A percentile compares a stretch with the other conserved stretches of the same genome.
Conservation (phyloP, 2,797 vertebrate genomes). For the Vireo griseus region DNA sequence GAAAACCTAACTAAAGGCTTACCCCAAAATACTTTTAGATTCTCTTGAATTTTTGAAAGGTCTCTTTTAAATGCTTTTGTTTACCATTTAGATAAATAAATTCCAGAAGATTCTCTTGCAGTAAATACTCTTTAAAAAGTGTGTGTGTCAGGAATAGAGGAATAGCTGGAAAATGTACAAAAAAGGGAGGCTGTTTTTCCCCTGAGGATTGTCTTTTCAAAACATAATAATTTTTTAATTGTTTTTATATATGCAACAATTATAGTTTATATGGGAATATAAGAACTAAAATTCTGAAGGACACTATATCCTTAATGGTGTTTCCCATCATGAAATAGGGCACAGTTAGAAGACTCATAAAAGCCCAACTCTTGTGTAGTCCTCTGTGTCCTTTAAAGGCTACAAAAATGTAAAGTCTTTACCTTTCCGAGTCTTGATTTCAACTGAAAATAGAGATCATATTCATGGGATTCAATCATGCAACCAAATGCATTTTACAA, state of each 20-base stretch:
- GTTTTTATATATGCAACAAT: neutral
- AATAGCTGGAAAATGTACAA: neutral
- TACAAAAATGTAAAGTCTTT: neutral
- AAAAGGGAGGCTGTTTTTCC: rapidly evolving
- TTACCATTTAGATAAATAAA: neutral
- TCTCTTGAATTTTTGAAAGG: neutral
- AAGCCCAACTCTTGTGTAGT: neutral
- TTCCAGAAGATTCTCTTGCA: neutral
- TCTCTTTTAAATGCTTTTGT: neutral
- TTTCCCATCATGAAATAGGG: neutral
- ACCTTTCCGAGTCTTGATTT: neutral
- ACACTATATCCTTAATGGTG: rapidly evolving
- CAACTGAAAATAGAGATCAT: neutral
- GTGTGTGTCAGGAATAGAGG: neutral
- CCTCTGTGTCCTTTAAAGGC: neutral
- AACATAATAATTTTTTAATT: neutral
- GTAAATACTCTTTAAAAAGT: neutral
- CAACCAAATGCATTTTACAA: neutral
- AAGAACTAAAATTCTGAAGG: neutral
- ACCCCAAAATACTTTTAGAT: neutral
- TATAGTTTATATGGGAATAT: neutral
- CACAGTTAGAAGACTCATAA: neutral
- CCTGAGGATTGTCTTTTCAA: rapidly evolving
- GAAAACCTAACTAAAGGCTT: neutral
- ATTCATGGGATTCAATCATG: neutral